Base-by-base conservation (phyloP, 2,797 vertebrate genomes). In the Antrozous pallidus region DNA sequence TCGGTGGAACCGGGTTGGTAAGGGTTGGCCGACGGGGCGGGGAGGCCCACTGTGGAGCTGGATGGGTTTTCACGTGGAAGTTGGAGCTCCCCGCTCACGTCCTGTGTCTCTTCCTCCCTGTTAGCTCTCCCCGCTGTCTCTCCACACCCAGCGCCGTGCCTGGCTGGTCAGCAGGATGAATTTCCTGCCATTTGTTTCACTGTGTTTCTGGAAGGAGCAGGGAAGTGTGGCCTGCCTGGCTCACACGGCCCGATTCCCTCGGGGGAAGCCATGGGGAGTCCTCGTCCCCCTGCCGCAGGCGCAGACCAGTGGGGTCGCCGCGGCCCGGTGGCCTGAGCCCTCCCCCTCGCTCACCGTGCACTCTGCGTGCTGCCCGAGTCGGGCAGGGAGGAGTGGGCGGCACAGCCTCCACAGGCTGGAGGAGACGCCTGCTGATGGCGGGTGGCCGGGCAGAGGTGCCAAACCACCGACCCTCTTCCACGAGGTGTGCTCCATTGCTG, bases 171-270 rank as follows among this genome's bases (percentile, higher is more conserved):
- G 78, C 84, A 69, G 82, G 75, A 84, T 70, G 88, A 42, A 36
- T 82, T 83, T 47, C 78, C 88, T 96, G 87, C 93, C 88, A 56
- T 94, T 96, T 94, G 88, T 94, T 84, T 69, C 94, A 33, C 89
- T 88, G 87, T 90, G 16, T 85, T 94, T 77, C 95, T 94, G 93
- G 84, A 92, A 49, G 0, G 1, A 73, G 88, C 61, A 91, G 94
- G 74, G 54, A 75, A 56, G 58, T 33, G 61, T 88, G 93, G 94
- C 79, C 36, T 1, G 58, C 77, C 40, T 73, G 11, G 45, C 51
- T 33, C 31, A 0, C 5, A n/a, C 36, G 2, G 84, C 85, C 85
- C 18, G 88, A 78, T 78, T 80, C 91, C 87, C 85, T 95, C 42
- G 65, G 54, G 16, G 2, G 82, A 17, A 88, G 92, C 95, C 90